Percentiles rank a stretch among this genome's conserved stretches.
Conservation (phyloP, 1,140 invertebrate genomes). For the Phymorhynchus buccinoides region DNA sequence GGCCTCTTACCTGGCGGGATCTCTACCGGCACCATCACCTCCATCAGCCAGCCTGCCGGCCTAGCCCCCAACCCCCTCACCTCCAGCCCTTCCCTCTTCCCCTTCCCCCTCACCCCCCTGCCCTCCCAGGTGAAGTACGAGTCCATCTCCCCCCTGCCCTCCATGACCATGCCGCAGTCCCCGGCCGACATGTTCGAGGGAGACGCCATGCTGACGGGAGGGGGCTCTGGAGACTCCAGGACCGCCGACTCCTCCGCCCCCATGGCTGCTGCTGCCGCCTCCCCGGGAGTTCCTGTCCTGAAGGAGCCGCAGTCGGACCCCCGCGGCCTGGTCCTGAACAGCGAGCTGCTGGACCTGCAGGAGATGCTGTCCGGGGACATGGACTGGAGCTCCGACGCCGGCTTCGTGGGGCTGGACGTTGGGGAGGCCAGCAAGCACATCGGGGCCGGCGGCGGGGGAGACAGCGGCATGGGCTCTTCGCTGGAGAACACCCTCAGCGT, state of each 20-base stretch:
- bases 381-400: constrained; percentile 67
- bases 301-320: constrained; percentile 15
- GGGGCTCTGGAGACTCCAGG: neutral
- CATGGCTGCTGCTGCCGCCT: neutral
- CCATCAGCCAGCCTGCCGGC: neutral
- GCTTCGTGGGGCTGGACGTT: constrained; percentile 59
- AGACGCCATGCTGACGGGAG: neutral
- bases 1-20: constrained; percentile 41
- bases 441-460: constrained; percentile 46
- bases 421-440: constrained; percentile 48
- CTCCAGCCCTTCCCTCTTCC: neutral
- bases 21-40: neutral
- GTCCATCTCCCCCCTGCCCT: constrained; percentile 26
- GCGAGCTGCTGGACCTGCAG: constrained; percentile 63
- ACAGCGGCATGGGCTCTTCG: constrained; percentile 51
- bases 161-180: constrained; percentile 17
- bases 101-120: neutral
- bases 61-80: neutral
- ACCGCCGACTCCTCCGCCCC: neutral
- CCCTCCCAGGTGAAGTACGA: neutral
- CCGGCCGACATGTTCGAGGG: neutral
- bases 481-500: constrained; percentile 52
- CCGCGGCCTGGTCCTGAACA: constrained; percentile 39
- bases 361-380: constrained; percentile 67
- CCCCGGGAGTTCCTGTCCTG: constrained; percentile 3